Evolutionary conservation across 2,888 invertebrate species (phyloP).

Genomic region (Noctua comes): DNA sequence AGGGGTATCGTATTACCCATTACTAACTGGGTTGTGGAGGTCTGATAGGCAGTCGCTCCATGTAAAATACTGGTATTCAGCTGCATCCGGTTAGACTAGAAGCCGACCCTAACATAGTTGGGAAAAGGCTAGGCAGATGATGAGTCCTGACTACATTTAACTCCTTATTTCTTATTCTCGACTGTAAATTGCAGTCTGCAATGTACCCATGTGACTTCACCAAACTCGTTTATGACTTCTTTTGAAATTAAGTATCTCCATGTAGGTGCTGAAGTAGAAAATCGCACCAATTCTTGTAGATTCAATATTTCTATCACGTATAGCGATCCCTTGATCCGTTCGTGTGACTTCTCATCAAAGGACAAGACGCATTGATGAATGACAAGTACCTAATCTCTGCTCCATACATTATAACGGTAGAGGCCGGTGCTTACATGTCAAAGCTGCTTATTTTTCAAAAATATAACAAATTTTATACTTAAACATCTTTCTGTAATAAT

Average conservation of each 20-base stretch:
- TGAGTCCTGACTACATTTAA: neutral
- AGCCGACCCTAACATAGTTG: too few species aligned
- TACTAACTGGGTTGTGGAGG: too few species aligned
- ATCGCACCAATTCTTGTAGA: constrained; percentile 59
- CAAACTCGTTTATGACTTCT: constrained; percentile 71
- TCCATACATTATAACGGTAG: neutral
- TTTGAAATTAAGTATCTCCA: constrained; percentile 76
- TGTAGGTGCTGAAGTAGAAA: constrained; percentile 69
- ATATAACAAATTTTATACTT: neutral
- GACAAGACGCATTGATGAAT: constrained; percentile 17
- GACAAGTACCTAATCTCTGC: constrained; percentile 9
- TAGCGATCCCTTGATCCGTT: constrained; percentile 64
- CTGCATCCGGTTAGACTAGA: too few species aligned
- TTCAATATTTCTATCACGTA: constrained; percentile 78
- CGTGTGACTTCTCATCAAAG: constrained; percentile 11
- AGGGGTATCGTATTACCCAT: too few species aligned
- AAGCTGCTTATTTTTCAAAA: neutral
- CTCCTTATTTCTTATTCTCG: neutral
- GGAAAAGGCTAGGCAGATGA: too few species aligned
- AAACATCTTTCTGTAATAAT: neutral
- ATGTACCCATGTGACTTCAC: neutral
- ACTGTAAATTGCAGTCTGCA: neutral
- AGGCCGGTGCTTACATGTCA: neutral
- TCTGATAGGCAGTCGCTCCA: too few species aligned
- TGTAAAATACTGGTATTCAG: too few species aligned